Evolutionary conservation across 2,113 vertebrate genomes (phyloP).

Genomic region (Noturus placidus): DNA sequence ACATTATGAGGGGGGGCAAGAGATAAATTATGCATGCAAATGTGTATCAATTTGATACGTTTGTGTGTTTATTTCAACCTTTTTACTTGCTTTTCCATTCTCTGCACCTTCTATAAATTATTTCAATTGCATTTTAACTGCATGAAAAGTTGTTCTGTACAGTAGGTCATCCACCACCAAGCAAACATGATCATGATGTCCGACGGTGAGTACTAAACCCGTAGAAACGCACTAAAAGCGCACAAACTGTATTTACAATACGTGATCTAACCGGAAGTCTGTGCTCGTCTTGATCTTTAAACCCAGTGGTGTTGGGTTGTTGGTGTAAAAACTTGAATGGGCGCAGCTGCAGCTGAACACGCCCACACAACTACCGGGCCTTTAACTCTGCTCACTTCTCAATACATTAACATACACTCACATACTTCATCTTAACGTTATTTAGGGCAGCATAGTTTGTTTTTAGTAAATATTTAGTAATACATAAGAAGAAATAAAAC

Average conservation of each 20-base stretch:
- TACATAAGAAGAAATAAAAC: background rate
- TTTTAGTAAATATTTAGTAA: background rate
- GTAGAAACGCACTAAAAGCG: background rate
- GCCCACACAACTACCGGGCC: constrained; percentile 45
- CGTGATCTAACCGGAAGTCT: background rate
- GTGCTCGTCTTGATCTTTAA: no score
- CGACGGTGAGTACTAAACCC: background rate
- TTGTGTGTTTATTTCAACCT: no score
- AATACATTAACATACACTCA: background rate
- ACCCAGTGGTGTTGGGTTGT: no score
- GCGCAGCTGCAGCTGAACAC: constrained; percentile 20
- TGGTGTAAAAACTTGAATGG: background rate
- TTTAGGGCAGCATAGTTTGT: background rate
- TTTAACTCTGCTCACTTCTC: background rate
- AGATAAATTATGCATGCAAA: no score
- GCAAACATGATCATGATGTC: background rate
- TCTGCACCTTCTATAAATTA: no score
- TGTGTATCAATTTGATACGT: no score
- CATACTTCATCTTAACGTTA: background rate
- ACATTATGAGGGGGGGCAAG: no score
- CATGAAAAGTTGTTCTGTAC: background rate
- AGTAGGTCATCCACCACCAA: background rate
- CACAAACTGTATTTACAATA: background rate
- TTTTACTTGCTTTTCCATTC: no score
- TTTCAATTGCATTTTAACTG: no score